These are phyloP conservation scores for Gopherus flavomarginatus DNA, from an alignment of 2,113 vertebrate species.

Conservation along the genomic window DNA sequence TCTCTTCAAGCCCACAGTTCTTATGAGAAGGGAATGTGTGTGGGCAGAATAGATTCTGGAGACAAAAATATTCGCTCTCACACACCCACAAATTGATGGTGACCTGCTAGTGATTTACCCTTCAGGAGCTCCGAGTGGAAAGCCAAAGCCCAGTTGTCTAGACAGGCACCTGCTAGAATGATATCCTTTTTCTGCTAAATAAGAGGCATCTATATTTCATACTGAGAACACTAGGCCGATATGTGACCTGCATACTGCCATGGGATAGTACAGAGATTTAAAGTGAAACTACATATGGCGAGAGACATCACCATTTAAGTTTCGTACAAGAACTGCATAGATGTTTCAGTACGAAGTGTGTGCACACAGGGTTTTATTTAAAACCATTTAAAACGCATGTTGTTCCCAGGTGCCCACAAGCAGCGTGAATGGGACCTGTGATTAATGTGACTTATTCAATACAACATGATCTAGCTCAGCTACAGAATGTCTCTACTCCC, in stretches of 20 bases:
- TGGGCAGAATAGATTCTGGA: neutral
- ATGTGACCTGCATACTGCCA: neutral
- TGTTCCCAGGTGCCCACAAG: neutral
- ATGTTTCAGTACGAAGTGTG: neutral
- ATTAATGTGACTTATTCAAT: neutral
- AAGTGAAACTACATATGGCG: fast-evolving
- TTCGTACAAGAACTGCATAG: neutral
- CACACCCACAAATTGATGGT: neutral
- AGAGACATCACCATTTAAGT: neutral
- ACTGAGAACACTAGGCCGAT: neutral
- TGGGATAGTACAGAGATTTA: neutral
- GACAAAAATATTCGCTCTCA: neutral
- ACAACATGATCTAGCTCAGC: neutral
- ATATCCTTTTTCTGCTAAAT: neutral
- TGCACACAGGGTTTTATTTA: neutral
- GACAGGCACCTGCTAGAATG: conserved; percentile 38
- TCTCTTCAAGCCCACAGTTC: neutral
- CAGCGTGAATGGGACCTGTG: neutral
- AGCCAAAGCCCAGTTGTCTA: conserved; percentile 8
- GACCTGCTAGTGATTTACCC: conserved; percentile 38
- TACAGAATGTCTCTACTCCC: neutral
- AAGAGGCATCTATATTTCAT: neutral
- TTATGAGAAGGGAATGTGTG: neutral
- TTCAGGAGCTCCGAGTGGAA: conserved; percentile 1
- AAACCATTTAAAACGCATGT: neutral